Evolutionary conservation across 30 jellyfish, hydroid and myxozoan species (phyloP).

Genomic region (Hydra vulgaris): DNA sequence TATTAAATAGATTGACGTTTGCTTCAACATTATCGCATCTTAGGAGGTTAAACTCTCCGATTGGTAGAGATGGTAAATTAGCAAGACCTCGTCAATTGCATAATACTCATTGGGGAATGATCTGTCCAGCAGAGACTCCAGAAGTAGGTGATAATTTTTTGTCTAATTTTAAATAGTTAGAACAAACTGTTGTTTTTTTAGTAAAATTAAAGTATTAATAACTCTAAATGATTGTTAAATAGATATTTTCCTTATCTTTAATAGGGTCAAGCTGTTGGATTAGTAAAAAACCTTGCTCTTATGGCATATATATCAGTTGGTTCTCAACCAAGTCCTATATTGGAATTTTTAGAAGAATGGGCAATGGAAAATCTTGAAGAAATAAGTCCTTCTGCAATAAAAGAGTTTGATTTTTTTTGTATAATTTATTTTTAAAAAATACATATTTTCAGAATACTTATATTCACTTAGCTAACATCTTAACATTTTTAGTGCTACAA

Average conservation of each 20-base stretch:
- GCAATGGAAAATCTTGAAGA: conserved; percentile 99
- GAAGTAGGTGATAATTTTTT: conserved; percentile 44
- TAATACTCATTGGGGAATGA: conserved; percentile 99
- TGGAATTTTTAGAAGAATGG: conserved; percentile 99
- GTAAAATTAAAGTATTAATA: not conserved
- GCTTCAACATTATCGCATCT: conserved; percentile 99
- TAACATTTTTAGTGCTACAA: conserved; percentile 65
- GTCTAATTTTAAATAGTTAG: not conserved
- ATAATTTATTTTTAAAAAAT: not conserved
- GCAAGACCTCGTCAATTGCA: conserved; percentile 99
- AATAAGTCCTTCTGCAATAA: conserved; percentile 94
- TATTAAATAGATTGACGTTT: conserved; percentile 86
- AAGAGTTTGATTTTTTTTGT: conserved; percentile 50
- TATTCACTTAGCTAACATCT: not conserved
- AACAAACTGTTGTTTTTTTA: not conserved
- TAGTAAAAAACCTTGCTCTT: conserved; percentile 94
- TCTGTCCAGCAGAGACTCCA: conserved; percentile 99
- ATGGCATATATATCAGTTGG: conserved; percentile 99
- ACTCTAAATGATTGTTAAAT: not conserved
- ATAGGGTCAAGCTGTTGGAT: conserved; percentile 99
- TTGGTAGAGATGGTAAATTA: conserved; percentile 99
- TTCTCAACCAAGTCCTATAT: conserved; percentile 97
- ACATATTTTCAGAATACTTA: not conserved
- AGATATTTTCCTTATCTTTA: no score
- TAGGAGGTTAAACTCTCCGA: conserved; percentile 96